phyloP scores from a whole-genome alignment of 2,888 invertebrate species.

The Antheraea yamamai region DNA sequence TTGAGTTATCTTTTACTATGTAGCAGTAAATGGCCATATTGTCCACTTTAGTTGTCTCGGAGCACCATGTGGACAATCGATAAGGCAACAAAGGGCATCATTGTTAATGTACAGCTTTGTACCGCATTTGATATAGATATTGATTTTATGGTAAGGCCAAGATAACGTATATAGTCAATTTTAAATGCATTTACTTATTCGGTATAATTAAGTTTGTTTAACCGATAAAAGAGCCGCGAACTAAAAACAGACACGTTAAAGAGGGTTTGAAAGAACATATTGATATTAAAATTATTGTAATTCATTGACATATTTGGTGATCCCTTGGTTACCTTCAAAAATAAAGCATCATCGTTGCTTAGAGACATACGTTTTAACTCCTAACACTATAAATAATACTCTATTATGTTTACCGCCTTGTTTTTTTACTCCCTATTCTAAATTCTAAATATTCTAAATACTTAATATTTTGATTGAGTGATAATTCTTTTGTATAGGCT shows the following conservation, averaged over 20 bases:
- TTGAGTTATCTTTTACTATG: slow-evolving; percentile 27
- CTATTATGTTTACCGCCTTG: too few species aligned
- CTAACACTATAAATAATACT: too few species aligned
- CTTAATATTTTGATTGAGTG: too few species aligned
- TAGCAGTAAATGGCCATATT: slow-evolving; percentile 33
- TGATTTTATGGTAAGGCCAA: slow-evolving; percentile 20
- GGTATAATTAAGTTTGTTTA: background rate
- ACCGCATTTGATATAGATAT: slow-evolving; percentile 19
- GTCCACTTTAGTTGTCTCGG: slow-evolving; percentile 35
- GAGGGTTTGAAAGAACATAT: background rate
- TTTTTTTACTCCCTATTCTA: too few species aligned
- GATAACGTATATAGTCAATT: background rate
- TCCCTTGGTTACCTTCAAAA: too few species aligned
- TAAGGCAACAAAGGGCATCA: slow-evolving; percentile 42
- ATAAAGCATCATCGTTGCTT: too few species aligned
- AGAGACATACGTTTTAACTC: too few species aligned
- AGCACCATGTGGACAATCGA: slow-evolving; percentile 40
- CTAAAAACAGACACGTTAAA: background rate
- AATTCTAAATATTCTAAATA: too few species aligned
- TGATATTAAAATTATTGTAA: background rate
- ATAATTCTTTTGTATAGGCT: too few species aligned
- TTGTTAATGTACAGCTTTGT: slow-evolving; percentile 32
- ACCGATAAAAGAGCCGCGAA: background rate
- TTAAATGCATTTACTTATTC: background rate
- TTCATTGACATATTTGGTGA: too few species aligned